Evolutionary conservation across 2,888 invertebrate species (phyloP), one percentile per base, ranked within the genome.

Genomic region (Cerceris rybyensis): DNA sequence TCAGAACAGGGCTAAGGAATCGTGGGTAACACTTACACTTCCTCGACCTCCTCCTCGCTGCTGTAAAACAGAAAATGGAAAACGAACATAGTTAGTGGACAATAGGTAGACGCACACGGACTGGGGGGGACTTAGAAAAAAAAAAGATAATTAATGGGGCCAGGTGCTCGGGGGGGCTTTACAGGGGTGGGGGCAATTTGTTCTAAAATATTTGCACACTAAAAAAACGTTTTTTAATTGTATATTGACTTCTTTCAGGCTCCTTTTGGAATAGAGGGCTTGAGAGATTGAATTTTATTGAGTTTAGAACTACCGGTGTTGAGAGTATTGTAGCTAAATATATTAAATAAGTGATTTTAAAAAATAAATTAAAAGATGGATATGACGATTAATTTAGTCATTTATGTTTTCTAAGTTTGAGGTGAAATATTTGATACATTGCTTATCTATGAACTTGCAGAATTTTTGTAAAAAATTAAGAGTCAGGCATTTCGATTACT

Each of bases 21-120:
- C 61, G 75, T 58, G 55, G 58, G 55, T 54, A 59, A 91, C 88
- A 96, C 96, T 96, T 95, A 96, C 96, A 96, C 96, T 95, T 96
- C 96, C 94, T 95, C 95, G 91, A 95, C 95, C 95, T 96, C 96
- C 94, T 96, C 96, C 92, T 94, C 94, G 93, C 94, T 94, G 93
- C 94, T 93, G 93, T 80, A 93, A 93, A 90, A 92, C 86, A 91
- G 89, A 91, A 87, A 87, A 87, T 74, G 83, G 86, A 85, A 88
- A 83, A 88, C 68, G 80, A 84, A 74, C 78, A 58, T 69, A 75
- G 87, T 89, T 90, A 90, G 86, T 59, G 59, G 65, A 60, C 70
- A 55, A 64, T 71, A 50, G 69, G 70, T 67, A 41, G 42, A 73
- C 58, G 92, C 93, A 93, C 39, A 66, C 28, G 70, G 75, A 16